Evolutionary conservation across 2,113 vertebrate species (phyloP).

Genomic region (Brienomyrus longianalis): DNA sequence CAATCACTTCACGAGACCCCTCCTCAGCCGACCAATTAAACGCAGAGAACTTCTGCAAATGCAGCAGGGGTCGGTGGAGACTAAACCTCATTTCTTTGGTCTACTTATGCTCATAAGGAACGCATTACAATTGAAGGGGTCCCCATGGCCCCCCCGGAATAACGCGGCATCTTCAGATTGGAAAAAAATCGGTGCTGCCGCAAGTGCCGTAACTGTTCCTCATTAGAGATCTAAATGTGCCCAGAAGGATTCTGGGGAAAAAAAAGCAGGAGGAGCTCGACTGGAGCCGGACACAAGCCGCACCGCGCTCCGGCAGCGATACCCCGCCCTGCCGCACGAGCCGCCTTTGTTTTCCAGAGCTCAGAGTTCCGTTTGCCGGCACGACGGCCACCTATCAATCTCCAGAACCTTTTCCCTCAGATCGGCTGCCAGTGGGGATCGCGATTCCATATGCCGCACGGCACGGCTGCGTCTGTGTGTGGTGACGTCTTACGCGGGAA

Average conservation of each 20-base stretch:
- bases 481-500: not conserved
- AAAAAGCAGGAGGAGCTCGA: slow-evolving; percentile 38
- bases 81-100: slow-evolving; percentile 64
- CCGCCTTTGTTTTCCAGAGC: not conserved
- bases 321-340: not conserved
- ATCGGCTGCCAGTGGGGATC: slow-evolving; percentile 36
- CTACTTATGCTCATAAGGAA: slow-evolving; percentile 44
- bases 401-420: slow-evolving; percentile 25
- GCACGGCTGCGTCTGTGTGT: not conserved
- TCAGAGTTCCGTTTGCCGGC: not conserved
- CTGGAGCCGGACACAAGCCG: not conserved
- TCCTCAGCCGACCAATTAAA: not conserved
- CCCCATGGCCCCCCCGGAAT: slow-evolving; percentile 37
- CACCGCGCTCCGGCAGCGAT: not conserved
- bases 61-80: slow-evolving; percentile 47
- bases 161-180: slow-evolving; percentile 15
- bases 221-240: not conserved
- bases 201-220: not conserved
- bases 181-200: not conserved
- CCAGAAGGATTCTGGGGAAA: not conserved
- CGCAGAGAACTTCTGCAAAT: not conserved
- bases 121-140: slow-evolving; percentile 45
- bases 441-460: not conserved
- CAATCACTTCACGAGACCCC: not conserved
- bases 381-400: slow-evolving; percentile 21